Evolutionary conservation across 2,797 vertebrate genomes (phyloP), one percentile per base, ranked within the genome.

Genomic region (Labroides dimidiatus): DNA sequence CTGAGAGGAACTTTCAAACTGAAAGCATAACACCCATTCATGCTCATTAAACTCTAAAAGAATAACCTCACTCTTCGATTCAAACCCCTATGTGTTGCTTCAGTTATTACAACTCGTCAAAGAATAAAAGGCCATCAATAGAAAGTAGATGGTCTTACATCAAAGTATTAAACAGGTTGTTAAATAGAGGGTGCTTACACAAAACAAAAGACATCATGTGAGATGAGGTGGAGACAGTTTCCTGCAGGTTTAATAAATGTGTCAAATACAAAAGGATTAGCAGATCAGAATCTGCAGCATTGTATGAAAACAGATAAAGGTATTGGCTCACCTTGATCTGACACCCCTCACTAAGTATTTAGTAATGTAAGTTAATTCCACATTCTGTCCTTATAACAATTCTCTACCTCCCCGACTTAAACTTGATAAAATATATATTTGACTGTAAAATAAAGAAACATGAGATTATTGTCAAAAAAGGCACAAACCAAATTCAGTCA

Each of bases 1-100:
- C 39, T 56, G 8, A 11, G 7, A 65, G 6, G 4, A 65, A n/a
- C 47, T 41, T 24, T 69, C 6, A 37, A 48, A 74, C 59, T 50
- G 47, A 44, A 44, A 21, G 16, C 15, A 42, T 10, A 19, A 2
- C 17, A 50, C 3, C 21, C 12, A 33, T 43, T 17, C 20, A 23
- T 19, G 23, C 5, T 33, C 17, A 10, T 49, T 24, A 23, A 48
- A 23, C 52, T 47, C 30, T 11, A 43, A 20, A 47, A 30, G 44
- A 27, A 49, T 15, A n/a, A 8, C 23, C 50, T n/a, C 10, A 43
- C 37, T 30, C 42, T 51, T 39, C 66, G 16, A 51, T 67, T 72
- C 33, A 24, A 20, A 1, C 33, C 37, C 37, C 37, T 39, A 12
- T 39, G 37, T 6, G 12, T 39, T 12, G 13, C 37, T 39, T 45